Percentiles rank a stretch among this genome's conserved stretches.
phyloP scores from a whole-genome alignment of 2,113 vertebrate species.

The Myiagra hebetior region DNA sequence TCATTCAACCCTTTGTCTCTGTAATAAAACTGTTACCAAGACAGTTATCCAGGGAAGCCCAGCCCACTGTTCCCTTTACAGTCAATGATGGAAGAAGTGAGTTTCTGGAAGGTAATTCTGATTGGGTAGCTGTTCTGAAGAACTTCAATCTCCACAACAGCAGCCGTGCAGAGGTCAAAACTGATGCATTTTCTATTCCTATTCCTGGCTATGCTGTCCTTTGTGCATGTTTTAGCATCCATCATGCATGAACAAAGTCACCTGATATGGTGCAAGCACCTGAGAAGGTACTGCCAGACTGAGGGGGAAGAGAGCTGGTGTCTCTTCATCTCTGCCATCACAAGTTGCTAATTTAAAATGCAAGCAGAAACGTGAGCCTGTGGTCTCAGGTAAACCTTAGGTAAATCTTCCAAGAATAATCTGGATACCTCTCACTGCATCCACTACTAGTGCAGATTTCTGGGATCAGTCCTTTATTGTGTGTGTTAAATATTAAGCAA shows the following conservation, averaged over 20 bases:
- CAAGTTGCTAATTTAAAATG: neutral
- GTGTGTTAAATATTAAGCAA: neutral
- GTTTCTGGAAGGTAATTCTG: neutral
- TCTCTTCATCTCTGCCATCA: neutral
- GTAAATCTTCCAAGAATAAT: neutral
- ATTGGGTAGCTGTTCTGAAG: neutral
- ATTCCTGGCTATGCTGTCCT: neutral
- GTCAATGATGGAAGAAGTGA: neutral
- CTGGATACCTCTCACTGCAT: neutral
- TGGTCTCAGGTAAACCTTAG: neutral
- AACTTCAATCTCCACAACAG: neutral
- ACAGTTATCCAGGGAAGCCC: neutral
- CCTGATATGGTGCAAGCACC: rapidly evolving
- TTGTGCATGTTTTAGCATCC: neutral
- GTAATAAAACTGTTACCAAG: neutral
- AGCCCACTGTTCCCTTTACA: neutral
- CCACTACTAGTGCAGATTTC: neutral
- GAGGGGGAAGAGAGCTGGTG: neutral
- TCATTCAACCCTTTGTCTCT: neutral
- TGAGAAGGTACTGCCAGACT: neutral
- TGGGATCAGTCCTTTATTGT: neutral
- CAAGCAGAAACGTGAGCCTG: neutral
- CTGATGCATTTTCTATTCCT: rapidly evolving
- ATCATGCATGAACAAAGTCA: rapidly evolving
- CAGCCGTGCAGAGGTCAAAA: neutral